A percentile compares a stretch with the other conserved stretches of the same genome.
phyloP scores from a whole-genome alignment of 2,888 invertebrate species.

The Exocentrus adspersus region DNA sequence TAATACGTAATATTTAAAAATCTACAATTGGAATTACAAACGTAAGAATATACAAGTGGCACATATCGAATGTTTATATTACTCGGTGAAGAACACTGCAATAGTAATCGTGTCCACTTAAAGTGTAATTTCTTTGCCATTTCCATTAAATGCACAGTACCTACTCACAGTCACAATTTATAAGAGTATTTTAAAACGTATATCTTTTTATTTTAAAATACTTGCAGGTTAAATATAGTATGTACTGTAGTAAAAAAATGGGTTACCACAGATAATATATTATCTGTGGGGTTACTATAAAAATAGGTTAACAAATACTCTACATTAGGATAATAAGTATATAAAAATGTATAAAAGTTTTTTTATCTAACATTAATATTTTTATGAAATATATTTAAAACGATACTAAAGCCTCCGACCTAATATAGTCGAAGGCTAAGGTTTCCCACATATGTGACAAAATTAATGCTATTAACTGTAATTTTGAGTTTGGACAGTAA shows the following conservation, averaged over 20 bases:
- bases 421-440: too few species aligned
- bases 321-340: constrained; percentile 19
- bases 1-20: constrained; percentile 35
- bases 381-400: constrained; percentile 8
- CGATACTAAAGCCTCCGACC: neutral
- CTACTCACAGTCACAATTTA: constrained; percentile 29
- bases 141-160: constrained; percentile 17
- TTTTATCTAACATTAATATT: constrained; percentile 16
- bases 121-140: too few species aligned
- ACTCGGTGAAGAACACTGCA: too few species aligned
- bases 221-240: constrained; percentile 13
- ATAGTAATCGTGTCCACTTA: constrained; percentile 1
- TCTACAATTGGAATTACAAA: constrained; percentile 29
- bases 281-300: constrained; percentile 23
- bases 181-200: constrained; percentile 8
- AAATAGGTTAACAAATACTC: constrained; percentile 23
- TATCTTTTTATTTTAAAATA: constrained; percentile 20
- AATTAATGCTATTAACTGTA: too few species aligned
- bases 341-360: constrained; percentile 29
- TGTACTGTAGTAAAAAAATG: neutral
- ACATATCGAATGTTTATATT: too few species aligned
- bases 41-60: constrained; percentile 24
- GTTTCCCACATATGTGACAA: too few species aligned
- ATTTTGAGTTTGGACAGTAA: too few species aligned
- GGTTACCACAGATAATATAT: too few species aligned